These are phyloP conservation scores for Nycticorax nycticorax DNA, from an alignment of 2,113 vertebrate genomes.

Conservation along the genomic window DNA sequence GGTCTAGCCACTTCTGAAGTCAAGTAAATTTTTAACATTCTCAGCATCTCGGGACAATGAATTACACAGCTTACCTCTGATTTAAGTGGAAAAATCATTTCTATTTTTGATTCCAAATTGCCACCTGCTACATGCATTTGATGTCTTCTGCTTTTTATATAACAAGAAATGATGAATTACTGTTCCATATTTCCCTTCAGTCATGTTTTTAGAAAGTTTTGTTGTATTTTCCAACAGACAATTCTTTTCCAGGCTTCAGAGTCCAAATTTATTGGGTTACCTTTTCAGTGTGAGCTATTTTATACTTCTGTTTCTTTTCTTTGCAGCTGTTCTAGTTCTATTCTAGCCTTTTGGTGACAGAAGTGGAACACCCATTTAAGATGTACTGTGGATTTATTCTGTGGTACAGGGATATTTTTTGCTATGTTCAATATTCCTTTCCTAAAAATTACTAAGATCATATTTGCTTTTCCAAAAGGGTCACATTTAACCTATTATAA, in stretches of 20 bases:
- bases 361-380: background rate
- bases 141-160: background rate
- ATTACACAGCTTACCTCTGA: background rate
- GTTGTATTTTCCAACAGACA: background rate
- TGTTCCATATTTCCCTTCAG: background rate
- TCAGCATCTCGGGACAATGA: background rate
- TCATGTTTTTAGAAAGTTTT: background rate
- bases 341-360: background rate
- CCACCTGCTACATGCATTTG: background rate
- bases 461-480: background rate
- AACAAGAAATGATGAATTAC: background rate
- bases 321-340: background rate
- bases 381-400: background rate
- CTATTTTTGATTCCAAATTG: background rate
- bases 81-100: background rate
- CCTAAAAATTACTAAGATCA: background rate
- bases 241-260: background rate
- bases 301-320: background rate
- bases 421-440: background rate
- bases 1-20: background rate
- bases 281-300: background rate
- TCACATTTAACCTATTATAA: background rate
- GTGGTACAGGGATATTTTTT: background rate
- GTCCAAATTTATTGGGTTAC: background rate
- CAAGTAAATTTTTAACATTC: background rate